Evolutionary conservation across 2,797 vertebrate genomes (phyloP).

Genomic region (Cygnus olor): DNA sequence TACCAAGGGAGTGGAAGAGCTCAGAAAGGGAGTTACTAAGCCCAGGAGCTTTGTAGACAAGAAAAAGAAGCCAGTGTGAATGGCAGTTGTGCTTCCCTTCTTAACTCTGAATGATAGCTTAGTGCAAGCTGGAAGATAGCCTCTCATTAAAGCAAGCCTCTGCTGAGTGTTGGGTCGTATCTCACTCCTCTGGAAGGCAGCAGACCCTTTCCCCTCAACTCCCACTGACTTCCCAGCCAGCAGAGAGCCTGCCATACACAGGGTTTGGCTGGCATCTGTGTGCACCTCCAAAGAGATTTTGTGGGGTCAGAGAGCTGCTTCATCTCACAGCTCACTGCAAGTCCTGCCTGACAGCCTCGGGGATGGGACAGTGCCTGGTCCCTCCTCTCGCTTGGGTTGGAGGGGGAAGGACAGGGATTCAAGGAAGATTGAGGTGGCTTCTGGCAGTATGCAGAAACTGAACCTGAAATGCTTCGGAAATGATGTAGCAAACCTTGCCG

Average conservation of each 20-base stretch:
- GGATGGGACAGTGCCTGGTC: not conserved
- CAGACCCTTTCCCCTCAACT: not conserved
- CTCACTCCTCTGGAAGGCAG: not conserved
- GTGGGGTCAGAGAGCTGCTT: not conserved
- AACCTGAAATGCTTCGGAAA: not conserved
- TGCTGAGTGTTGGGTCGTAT: not conserved
- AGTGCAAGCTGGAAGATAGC: not conserved
- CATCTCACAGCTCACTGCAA: too few relatives aligned
- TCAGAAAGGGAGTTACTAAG: not conserved
- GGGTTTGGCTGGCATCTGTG: not conserved
- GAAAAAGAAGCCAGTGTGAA: not conserved
- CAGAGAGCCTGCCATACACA: not conserved
- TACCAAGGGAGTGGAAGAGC: not conserved
- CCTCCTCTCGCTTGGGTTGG: not conserved
- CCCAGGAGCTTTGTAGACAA: not conserved
- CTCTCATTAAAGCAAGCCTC: not conserved
- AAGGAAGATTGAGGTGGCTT: not conserved
- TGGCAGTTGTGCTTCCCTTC: not conserved
- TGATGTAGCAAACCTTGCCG: not conserved
- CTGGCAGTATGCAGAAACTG: not conserved
- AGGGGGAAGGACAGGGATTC: not conserved
- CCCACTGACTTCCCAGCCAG: not conserved
- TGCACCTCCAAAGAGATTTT: not conserved
- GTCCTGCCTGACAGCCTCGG: too few relatives aligned
- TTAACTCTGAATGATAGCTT: not conserved